Base-by-base conservation (phyloP, 2,888 invertebrate species). In the Hirtodrosophila confusa region DNA sequence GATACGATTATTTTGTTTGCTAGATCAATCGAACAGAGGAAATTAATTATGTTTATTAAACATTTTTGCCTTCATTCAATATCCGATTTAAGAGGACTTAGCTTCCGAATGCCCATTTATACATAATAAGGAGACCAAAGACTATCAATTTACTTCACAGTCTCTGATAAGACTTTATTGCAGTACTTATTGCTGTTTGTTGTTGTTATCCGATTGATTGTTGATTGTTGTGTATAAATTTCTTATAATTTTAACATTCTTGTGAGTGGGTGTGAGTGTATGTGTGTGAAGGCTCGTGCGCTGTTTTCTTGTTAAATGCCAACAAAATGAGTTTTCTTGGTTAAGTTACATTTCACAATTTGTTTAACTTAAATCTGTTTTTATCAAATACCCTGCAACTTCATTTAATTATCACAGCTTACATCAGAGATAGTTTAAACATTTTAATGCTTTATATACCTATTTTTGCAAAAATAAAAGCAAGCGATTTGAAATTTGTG, bases 381-480 rank as follows among this genome's bases (percentile, higher is more conserved):
- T 85, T 82, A 89, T 85, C 88, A 89, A 89, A 89, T 90, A 90
- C 90, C 90, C 90, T 90, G 89, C 90, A 90, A 89, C 89, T 90
- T 90, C 89, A 88, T 87, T 89, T 89, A 88, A 87, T 90, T 85
- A 90, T 90, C 90, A 90, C 90, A 90, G 90, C 87, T 89, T 88
- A 89, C 80, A 89, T 90, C 88, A 90, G 89, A 89, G 89, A 89
- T 89, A 89, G 90, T 86, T 86, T 77, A 83, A 88, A 89, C 80
- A 67, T 75, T 75, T 68, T 51, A 53, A 37, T 51, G 48, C 63
- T 66, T 68, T 53, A 37, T 33, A 58, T 60, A 35, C 57, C 69
- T 57, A 41, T 55, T 57, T 60, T 73, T 78, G 71, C 75, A 71
- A 83, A 82, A 71, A 75, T 76, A 84, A 84, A 84, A 73, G 76